Conservation (phyloP, 2,797 vertebrate species). For the Melanotaenia maccullochi region DNA sequence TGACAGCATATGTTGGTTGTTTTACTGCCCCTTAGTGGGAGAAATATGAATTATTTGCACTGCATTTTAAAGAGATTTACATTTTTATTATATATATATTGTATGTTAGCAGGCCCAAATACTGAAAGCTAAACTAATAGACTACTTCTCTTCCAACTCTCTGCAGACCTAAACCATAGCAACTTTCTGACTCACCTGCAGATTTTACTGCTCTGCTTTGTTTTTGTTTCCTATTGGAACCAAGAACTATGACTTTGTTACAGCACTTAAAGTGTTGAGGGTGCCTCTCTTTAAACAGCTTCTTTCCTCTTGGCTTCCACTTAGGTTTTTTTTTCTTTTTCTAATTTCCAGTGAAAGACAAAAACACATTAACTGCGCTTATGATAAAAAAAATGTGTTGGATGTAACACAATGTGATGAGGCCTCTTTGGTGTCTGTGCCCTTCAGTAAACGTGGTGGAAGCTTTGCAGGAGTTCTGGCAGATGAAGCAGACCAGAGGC, state of each 20-base stretch:
- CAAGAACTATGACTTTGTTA: slow-evolving; percentile 7
- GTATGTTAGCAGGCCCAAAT: slow-evolving; percentile 8
- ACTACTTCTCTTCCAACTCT: background rate
- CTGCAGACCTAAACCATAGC: slow-evolving; percentile 25
- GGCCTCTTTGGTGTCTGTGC: slow-evolving; percentile 23
- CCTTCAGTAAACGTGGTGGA: slow-evolving; percentile 95
- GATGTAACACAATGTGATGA: slow-evolving; percentile 1
- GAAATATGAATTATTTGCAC: slow-evolving; percentile 18
- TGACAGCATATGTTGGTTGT: background rate
- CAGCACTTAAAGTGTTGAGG: slow-evolving; percentile 3
- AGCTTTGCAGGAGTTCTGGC: slow-evolving; percentile 98
- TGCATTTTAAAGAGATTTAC: slow-evolving; percentile 18
- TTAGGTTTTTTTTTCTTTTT: background rate
- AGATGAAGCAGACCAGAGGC: slow-evolving; percentile 97
- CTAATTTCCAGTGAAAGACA: background rate
- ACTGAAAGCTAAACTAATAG: background rate
- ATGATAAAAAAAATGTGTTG: background rate
- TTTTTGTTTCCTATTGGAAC: slow-evolving; percentile 31
- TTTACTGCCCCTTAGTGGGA: slow-evolving; percentile 22
- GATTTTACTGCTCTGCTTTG: slow-evolving; percentile 43
- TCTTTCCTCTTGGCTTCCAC: slow-evolving; percentile 46
- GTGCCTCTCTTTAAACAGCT: slow-evolving; percentile 45
- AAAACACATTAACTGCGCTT: background rate
- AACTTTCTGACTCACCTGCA: slow-evolving; percentile 40
- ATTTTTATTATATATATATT: background rate